These are phyloP conservation scores for Macrostomum lignano DNA, from an alignment of 1,140 invertebrate species.

Conservation along the genomic window DNA sequence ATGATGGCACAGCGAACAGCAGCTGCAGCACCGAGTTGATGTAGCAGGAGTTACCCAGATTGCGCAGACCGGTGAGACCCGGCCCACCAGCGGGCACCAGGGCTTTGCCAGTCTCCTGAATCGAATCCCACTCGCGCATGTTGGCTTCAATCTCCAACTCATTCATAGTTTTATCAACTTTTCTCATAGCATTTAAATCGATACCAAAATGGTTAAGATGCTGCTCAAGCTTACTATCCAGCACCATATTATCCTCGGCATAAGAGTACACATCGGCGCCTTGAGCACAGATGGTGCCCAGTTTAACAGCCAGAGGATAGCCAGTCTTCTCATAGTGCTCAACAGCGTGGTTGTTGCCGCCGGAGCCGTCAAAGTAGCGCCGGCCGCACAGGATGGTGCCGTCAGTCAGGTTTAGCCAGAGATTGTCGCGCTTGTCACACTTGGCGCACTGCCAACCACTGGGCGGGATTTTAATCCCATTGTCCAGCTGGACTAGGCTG, in stretches of 20 bases:
- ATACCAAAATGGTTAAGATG: slow-evolving; percentile 90
- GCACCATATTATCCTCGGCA: slow-evolving; percentile 84
- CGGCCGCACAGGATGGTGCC: slow-evolving; percentile 74
- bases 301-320: slow-evolving; percentile 72
- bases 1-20: slow-evolving; percentile 59
- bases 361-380: slow-evolving; percentile 57
- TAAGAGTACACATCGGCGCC: slow-evolving; percentile 84
- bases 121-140: slow-evolving; percentile 68
- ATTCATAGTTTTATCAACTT: slow-evolving; percentile 91
- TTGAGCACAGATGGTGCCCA: slow-evolving; percentile 75
- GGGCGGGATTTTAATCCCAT: slow-evolving; percentile 61
- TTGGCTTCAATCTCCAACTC: slow-evolving; percentile 86
- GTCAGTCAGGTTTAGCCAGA: slow-evolving; percentile 92
- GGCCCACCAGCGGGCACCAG: slow-evolving; percentile 60
- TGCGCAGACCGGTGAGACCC: slow-evolving; percentile 69
- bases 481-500: slow-evolving; percentile 51
- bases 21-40: slow-evolving; percentile 76
- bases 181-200: slow-evolving; percentile 10
- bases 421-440: slow-evolving; percentile 67
- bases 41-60: slow-evolving; percentile 84
- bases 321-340: slow-evolving; percentile 48
- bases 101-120: slow-evolving; percentile 59
- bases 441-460: slow-evolving; percentile 68
- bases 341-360: slow-evolving; percentile 84
- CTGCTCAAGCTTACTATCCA: slow-evolving; percentile 53